A percentile compares a stretch with the other conserved stretches of the same genome.
Evolutionary conservation across 1,140 invertebrate species (phyloP).

Genomic region (Euglossa dilemma): DNA sequence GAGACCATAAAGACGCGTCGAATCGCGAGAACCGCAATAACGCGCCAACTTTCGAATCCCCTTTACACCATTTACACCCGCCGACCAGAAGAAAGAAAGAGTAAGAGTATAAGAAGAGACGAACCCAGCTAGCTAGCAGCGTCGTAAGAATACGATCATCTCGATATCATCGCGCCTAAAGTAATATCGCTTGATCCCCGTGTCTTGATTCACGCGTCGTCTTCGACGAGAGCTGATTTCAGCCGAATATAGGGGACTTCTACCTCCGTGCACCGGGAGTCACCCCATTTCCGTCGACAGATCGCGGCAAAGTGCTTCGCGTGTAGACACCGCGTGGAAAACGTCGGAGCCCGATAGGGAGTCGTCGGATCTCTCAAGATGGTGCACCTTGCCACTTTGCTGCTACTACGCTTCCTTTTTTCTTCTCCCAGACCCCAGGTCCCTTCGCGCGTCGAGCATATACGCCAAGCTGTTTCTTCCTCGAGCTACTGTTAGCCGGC

Average conservation of each 20-base stretch:
- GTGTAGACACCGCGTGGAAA: slow-evolving; percentile 48
- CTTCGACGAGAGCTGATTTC: slow-evolving; percentile 14
- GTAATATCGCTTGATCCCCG: neutral
- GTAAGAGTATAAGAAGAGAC: too few relatives aligned
- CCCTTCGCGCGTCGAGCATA: slow-evolving; percentile 28
- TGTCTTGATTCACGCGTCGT: neutral
- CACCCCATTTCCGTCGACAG: slow-evolving; percentile 60
- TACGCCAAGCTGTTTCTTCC: slow-evolving; percentile 50
- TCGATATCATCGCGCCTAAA: neutral
- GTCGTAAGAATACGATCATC: neutral
- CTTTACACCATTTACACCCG: too few relatives aligned
- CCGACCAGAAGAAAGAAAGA: too few relatives aligned
- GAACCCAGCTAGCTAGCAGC: too few relatives aligned
- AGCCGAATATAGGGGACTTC: neutral
- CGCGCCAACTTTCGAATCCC: too few relatives aligned
- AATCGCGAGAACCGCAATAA: neutral
- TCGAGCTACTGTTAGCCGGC: slow-evolving; percentile 12
- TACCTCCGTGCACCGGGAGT: neutral
- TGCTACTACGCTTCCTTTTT: slow-evolving; percentile 44
- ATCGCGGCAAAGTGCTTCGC: slow-evolving; percentile 60
- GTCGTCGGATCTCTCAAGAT: slow-evolving; percentile 61
- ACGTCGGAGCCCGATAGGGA: slow-evolving; percentile 56
- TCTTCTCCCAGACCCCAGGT: neutral
- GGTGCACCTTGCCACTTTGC: slow-evolving; percentile 63
- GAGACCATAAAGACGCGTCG: neutral